phyloP scores from a whole-genome alignment of 1,140 invertebrate genomes.

The Meteorus sp. region DNA sequence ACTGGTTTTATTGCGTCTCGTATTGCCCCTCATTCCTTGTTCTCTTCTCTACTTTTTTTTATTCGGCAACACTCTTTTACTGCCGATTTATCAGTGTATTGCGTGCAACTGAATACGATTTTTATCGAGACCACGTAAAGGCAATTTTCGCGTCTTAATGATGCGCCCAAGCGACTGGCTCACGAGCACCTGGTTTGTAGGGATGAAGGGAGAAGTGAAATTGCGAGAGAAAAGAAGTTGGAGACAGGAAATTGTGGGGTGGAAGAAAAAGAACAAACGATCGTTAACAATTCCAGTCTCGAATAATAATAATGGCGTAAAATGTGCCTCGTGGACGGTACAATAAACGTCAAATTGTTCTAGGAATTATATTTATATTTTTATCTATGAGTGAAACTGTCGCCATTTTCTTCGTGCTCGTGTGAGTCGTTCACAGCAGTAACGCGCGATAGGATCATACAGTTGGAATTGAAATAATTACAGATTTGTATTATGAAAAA shows the following conservation, averaged over 20 bases:
- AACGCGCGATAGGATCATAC: conserved; percentile 13
- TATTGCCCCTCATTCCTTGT: background rate
- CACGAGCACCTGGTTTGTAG: background rate
- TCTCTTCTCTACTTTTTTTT: no score
- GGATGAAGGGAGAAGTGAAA: no score
- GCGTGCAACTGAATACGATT: conserved; percentile 9
- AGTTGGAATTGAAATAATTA: conserved; percentile 17
- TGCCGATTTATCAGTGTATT: conserved; percentile 19
- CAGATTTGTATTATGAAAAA: conserved; percentile 14
- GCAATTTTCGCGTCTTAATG: conserved; percentile 30
- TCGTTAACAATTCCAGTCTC: conserved; percentile 12
- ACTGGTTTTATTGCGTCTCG: no score
- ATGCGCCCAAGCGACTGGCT: conserved; percentile 12
- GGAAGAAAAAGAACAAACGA: no score
- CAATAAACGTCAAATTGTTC: conserved; percentile 18
- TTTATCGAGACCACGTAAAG: conserved; percentile 22
- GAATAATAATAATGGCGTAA: conserved; percentile 2
- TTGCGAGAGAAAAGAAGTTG: no score
- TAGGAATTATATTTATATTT: conserved; percentile 14
- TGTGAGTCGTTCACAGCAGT: background rate
- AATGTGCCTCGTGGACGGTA: background rate
- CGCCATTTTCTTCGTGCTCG: background rate
- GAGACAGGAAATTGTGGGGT: no score
- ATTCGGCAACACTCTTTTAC: no score
- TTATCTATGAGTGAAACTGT: no score